These are phyloP conservation scores for Scaptomyza cyrtandrae DNA, from an alignment of 2,888 invertebrate species.

Conservation along the genomic window DNA sequence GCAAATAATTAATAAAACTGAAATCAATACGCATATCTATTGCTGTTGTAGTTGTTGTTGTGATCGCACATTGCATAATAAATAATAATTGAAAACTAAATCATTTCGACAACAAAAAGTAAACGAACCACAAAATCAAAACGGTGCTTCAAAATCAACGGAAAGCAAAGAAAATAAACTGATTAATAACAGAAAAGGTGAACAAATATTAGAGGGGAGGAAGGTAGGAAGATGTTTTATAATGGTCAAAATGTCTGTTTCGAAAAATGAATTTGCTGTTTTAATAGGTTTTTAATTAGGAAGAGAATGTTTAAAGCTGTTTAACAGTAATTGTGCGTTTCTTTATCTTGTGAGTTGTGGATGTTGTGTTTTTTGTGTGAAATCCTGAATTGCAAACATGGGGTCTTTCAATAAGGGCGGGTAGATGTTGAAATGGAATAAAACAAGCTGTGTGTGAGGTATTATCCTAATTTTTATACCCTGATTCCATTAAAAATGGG, in stretches of 20 bases:
- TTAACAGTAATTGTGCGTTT: conserved; percentile 15
- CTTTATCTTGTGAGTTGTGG: not conserved
- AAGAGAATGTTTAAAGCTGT: conserved; percentile 25
- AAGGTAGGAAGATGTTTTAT: conserved; percentile 4
- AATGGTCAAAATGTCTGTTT: conserved; percentile 16
- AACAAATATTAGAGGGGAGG: not conserved
- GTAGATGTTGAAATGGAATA: too few relatives aligned
- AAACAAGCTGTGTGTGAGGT: too few relatives aligned
- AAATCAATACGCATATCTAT: conserved; percentile 44
- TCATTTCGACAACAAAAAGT: not conserved
- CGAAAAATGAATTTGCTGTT: conserved; percentile 44
- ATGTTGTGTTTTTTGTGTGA: conserved; percentile 15
- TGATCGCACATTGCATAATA: conserved; percentile 16
- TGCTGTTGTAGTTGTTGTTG: conserved; percentile 28
- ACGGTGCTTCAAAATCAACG: too few relatives aligned
- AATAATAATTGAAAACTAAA: not conserved
- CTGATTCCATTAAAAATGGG: too few relatives aligned
- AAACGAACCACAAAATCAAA: not conserved
- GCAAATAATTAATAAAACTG: conserved; percentile 24
- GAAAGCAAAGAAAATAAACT: conserved; percentile 26
- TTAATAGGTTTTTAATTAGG: conserved; percentile 64
- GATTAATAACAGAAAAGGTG: not conserved
- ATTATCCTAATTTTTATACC: too few relatives aligned
- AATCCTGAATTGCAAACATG: conserved; percentile 9
- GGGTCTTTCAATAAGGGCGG: too few relatives aligned